A percentile compares a stretch with the other conserved stretches of the same genome.
phyloP scores from a whole-genome alignment of 2,797 vertebrate species.

The Siniperca undulata region DNA sequence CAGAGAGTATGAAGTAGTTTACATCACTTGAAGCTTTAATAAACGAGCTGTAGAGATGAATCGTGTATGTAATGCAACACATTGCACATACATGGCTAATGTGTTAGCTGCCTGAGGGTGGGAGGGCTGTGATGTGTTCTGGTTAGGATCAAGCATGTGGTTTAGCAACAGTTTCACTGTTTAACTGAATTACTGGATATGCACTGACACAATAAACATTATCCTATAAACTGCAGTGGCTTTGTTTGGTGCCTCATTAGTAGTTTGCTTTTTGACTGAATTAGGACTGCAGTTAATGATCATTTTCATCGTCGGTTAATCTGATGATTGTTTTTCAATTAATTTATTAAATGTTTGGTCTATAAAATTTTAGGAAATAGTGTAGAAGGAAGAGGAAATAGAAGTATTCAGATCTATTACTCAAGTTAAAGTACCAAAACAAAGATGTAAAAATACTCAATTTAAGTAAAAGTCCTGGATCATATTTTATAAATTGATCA shows the following conservation, averaged over 20 bases:
- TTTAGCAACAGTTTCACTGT: slow-evolving; percentile 22
- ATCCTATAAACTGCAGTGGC: slow-evolving; percentile 33
- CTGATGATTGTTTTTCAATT: not conserved
- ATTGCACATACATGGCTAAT: slow-evolving; percentile 56
- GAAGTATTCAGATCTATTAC: not conserved
- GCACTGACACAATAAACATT: slow-evolving; percentile 73
- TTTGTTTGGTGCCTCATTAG: not conserved
- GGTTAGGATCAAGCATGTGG: slow-evolving; percentile 7
- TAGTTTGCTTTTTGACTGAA: not conserved
- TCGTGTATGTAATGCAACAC: slow-evolving; percentile 50
- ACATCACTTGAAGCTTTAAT: slow-evolving; percentile 61
- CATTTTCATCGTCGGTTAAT: not conserved
- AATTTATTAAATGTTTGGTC: not conserved
- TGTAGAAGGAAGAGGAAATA: too few species aligned
- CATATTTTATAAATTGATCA: too few species aligned
- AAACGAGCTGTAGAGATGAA: slow-evolving; percentile 36
- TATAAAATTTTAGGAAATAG: not conserved
- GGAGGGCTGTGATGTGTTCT: slow-evolving; percentile 24
- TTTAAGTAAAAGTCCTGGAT: too few species aligned
- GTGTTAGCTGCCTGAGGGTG: slow-evolving; percentile 51
- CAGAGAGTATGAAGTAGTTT: slow-evolving; percentile 50
- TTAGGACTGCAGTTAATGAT: not conserved
- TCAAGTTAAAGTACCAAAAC: not conserved
- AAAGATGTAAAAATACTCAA: too few species aligned
- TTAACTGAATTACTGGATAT: slow-evolving; percentile 38